Evolutionary conservation across 2,888 invertebrate genomes (phyloP).

Genomic region (Drosophila parthenogenetica): DNA sequence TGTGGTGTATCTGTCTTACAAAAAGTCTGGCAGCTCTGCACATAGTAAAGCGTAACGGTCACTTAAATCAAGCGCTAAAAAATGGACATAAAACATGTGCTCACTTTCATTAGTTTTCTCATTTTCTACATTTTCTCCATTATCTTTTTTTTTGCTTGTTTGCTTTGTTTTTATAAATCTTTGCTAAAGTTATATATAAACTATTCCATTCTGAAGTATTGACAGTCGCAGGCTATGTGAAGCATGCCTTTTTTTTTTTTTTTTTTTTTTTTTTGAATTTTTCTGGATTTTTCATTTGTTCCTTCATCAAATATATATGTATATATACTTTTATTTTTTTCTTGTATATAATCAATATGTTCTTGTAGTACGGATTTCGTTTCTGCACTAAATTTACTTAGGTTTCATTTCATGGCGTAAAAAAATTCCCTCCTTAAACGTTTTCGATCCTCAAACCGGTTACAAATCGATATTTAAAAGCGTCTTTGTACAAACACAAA

Average conservation of each 20-base stretch:
- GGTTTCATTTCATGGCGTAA: slow-evolving; percentile 57
- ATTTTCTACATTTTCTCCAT: slow-evolving; percentile 45
- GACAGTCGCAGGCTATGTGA: slow-evolving; percentile 84
- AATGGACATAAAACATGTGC: slow-evolving; percentile 69
- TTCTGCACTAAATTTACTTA: slow-evolving; percentile 61
- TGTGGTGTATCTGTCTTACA: slow-evolving; percentile 52
- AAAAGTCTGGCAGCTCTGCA: slow-evolving; percentile 74
- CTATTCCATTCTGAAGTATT: slow-evolving; percentile 81
- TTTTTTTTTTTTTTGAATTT: too few relatives aligned
- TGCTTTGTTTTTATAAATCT: slow-evolving; percentile 58
- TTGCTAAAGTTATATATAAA: slow-evolving; percentile 79
- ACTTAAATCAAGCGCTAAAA: slow-evolving; percentile 70
- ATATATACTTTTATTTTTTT: slow-evolving; percentile 47
- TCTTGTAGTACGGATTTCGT: slow-evolving; percentile 59
- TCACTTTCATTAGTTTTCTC: slow-evolving; percentile 18
- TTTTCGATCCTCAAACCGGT: not conserved
- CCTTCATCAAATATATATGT: slow-evolving; percentile 54
- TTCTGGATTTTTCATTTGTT: slow-evolving; percentile 36
- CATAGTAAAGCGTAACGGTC: slow-evolving; percentile 71
- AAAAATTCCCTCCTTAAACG: slow-evolving; percentile 60
- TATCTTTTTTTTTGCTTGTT: slow-evolving; percentile 30
- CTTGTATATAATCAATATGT: slow-evolving; percentile 66
- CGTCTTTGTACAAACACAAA: slow-evolving; percentile 81
- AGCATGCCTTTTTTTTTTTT: slow-evolving; percentile 64
- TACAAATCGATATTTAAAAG: slow-evolving; percentile 61